Conservation (phyloP, 1,140 invertebrate genomes). For the Drosophila ananassae region DNA sequence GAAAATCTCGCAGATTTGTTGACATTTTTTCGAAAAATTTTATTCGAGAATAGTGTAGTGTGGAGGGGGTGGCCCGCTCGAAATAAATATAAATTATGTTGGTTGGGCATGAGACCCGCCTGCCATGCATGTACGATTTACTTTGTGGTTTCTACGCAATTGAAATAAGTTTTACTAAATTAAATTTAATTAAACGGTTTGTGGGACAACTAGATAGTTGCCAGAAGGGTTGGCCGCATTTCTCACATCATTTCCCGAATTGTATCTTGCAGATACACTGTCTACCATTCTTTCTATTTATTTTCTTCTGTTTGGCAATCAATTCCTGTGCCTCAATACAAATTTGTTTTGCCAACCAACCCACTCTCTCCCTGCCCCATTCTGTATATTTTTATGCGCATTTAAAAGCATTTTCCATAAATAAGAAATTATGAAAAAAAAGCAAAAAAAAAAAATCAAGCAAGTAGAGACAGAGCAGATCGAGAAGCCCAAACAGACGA, state of each 20-base stretch:
- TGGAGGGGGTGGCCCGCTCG: conserved; percentile 4
- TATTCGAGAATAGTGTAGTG: conserved; percentile 16
- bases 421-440: conserved; percentile 77
- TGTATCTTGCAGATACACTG: conserved; percentile 4
- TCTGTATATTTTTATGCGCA: conserved; percentile 63
- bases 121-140: conserved; percentile 58
- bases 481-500: conserved; percentile 64
- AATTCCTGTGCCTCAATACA: conserved; percentile 31
- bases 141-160: conserved; percentile 62
- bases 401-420: conserved; percentile 83
- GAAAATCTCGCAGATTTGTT: conserved; percentile 78
- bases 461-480: conserved; percentile 19
- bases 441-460: conserved; percentile 14
- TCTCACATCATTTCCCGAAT: conserved; percentile 29
- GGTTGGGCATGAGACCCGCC: background rate
- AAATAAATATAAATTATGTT: conserved; percentile 55
- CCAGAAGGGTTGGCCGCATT: conserved; percentile 39
- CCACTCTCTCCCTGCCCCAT: background rate
- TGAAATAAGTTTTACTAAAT: conserved; percentile 64
- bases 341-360: conserved; percentile 2
- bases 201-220: background rate
- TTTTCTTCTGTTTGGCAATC: conserved; percentile 22
- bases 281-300: background rate
- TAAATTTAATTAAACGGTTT: conserved; percentile 66
- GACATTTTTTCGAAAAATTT: conserved; percentile 55